Evolutionary conservation across 2,888 invertebrate species (phyloP), one percentile per base, ranked within the genome.

Genomic region (Euclidia mi): DNA sequence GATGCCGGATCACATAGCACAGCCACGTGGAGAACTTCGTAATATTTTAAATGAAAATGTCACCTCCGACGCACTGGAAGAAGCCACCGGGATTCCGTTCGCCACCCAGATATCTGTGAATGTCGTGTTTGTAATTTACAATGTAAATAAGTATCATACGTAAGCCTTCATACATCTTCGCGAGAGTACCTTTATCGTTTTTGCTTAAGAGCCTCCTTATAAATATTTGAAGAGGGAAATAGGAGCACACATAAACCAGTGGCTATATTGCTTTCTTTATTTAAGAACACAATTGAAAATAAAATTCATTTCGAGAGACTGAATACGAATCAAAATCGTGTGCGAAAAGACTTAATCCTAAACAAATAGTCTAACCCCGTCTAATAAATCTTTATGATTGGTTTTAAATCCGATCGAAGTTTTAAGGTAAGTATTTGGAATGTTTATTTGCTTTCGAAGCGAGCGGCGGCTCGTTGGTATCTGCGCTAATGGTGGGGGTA

Each of bases 361-460:
- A 73, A 68, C 61, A 76, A 76, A 79, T 61, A 75, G 63, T 64
- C 47, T 29, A 38, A 70, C 58, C 62, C 60, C 28, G 48, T 62
- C 61, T 66, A 70, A 73, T 76, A 71, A 66, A 71, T 76, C 62
- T 69, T 70, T 76, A 58, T 76, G 74, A 78, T 80, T 77, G 71
- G 61, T 79, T 76, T 73, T 72, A 78, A 74, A 77, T 78, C 71
- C 68, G 70, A 74, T 75, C 71, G 72, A 76, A 78, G 60, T 76
- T 78, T 70, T 50, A 56, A 62, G 63, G 70, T n/a, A n/a, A n/a
- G n/a, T 63, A 77, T 64, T 51, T 56, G 48, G 65, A 78, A 73
- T 75, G 68, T 73, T 71, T 81, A 79, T 82, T 83, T 76, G 74
- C 74, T 61, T 63, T 61, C 66, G 68, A 64, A 57, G 60, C 66